phyloP scores from a whole-genome alignment of 2,797 vertebrate species.

The Pangasius mekongensis region DNA sequence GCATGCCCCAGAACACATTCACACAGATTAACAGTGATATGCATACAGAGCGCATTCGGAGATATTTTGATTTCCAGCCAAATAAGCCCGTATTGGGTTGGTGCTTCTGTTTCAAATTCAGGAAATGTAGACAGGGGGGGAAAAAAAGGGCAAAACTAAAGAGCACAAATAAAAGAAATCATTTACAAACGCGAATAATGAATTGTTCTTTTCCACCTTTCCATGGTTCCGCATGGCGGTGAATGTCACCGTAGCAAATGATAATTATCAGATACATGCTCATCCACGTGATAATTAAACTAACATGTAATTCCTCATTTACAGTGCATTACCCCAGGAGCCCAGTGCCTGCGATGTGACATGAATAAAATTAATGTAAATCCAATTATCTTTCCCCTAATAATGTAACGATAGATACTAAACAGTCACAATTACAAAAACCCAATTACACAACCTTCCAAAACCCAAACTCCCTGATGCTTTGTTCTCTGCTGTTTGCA shows the following conservation, averaged over 20 bases:
- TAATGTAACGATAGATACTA: constrained; percentile 36
- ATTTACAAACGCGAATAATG: constrained; percentile 12
- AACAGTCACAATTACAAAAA: constrained; percentile 29
- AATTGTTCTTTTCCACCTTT: not conserved
- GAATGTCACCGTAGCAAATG: constrained; percentile 17
- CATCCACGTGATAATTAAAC: constrained; percentile 45
- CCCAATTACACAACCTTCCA: not conserved
- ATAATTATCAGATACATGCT: constrained; percentile 37
- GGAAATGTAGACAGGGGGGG: not conserved
- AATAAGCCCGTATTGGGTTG: constrained; percentile 7
- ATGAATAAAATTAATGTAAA: constrained; percentile 29
- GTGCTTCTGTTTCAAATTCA: constrained; percentile 10
- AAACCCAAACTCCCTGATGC: constrained; percentile 6
- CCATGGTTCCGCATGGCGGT: not conserved
- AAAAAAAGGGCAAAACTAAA: not conserved
- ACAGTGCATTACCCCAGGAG: constrained; percentile 42
- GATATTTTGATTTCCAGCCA: constrained; percentile 23
- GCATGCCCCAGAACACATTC: constrained; percentile 35
- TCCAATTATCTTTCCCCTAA: constrained; percentile 48
- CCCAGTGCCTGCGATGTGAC: constrained; percentile 31
- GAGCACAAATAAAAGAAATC: not conserved
- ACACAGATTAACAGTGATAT: constrained; percentile 50
- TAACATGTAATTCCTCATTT: constrained; percentile 44
- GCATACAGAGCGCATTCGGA: constrained; percentile 43
- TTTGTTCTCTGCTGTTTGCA: not conserved